Evolutionary conservation across 1,140 invertebrate species (phyloP), one percentile per base, ranked within the genome.

Genomic region (Papilio dardanus): DNA sequence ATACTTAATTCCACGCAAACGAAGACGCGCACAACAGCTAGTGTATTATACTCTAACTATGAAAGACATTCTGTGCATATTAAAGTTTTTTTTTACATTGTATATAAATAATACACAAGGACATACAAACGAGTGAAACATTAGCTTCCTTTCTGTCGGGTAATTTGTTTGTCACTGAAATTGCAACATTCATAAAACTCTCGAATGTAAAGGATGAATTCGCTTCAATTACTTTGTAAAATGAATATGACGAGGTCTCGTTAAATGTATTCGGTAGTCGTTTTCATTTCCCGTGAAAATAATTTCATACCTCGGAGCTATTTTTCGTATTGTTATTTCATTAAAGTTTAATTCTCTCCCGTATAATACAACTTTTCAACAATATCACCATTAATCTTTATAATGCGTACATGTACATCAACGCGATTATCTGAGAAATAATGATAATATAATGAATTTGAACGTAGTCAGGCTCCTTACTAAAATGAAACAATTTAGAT

Each of bases 301-400:
- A 69, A 69, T 42, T 69, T 69, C 21, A 69, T 5, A n/a, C 35
- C 67, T 24, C 7, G 31, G 21, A 40, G 67, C 67, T 7, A 42
- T 69, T 24, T 69, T 62, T 69, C 4, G 33, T 10, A 19, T 40
- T 28, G 67, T 69, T 33, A 69, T 69, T 69, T 42, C 35, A 69
- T 40, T 6, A 68, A 37, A 35, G 3, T 67, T 12, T 1, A 3
- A 35, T 68, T 33, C n/a, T 24, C 24, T 28, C 10, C 0, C 54
- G 10, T 30, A 28, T 28, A 14, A 5, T 62, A 54, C 24, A 12
- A 54, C 19, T 54, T 54, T 54, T 54, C 10, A 54, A 16, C 16
- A 6, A 46, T 19, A 46, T 46, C 2, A 46, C 3, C 5, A 42
- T 42, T 42, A 42, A 42, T 46, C 42, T n/a, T 46, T 46, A 19